These are phyloP conservation scores for Lophochroa leadbeateri DNA, from an alignment of 2,113 vertebrate species.

Conservation along the genomic window DNA sequence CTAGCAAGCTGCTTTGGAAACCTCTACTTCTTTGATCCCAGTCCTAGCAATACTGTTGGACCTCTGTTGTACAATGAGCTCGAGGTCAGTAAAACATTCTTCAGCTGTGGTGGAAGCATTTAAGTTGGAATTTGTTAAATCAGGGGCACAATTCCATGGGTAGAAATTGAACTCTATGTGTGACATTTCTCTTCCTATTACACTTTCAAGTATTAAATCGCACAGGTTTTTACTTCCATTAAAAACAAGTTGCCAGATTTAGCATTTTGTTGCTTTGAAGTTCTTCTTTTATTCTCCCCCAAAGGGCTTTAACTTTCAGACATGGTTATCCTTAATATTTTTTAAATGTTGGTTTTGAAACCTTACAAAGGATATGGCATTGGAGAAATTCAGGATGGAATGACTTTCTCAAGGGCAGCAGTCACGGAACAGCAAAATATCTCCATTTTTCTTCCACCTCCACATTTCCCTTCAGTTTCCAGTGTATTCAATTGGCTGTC, in stretches of 20 bases:
- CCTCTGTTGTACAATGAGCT: slow-evolving; percentile 25
- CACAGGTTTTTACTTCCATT: slow-evolving; percentile 54
- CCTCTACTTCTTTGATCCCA: slow-evolving; percentile 21
- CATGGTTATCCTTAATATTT: slow-evolving; percentile 44
- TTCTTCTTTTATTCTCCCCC: slow-evolving; percentile 41
- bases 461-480: slow-evolving; percentile 35
- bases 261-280: slow-evolving; percentile 63
- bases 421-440: slow-evolving; percentile 22
- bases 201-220: slow-evolving; percentile 33
- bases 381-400: slow-evolving; percentile 39
- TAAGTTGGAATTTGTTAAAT: slow-evolving; percentile 53
- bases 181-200: slow-evolving; percentile 63
- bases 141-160: slow-evolving; percentile 37
- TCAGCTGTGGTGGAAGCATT: slow-evolving; percentile 47
- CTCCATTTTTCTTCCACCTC: slow-evolving; percentile 29
- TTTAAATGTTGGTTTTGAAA: slow-evolving; percentile 59
- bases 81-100: not conserved
- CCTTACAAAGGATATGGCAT: slow-evolving; percentile 33
- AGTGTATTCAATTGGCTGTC: not conserved
- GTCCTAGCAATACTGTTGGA: not conserved
- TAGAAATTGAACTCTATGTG: slow-evolving; percentile 45
- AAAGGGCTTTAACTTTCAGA: slow-evolving; percentile 58
- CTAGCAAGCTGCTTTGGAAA: slow-evolving; percentile 1
- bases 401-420: slow-evolving; percentile 33
- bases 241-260: slow-evolving; percentile 66